Conservation (phyloP, 1,140 invertebrate genomes). For the Dryas iulia region DNA sequence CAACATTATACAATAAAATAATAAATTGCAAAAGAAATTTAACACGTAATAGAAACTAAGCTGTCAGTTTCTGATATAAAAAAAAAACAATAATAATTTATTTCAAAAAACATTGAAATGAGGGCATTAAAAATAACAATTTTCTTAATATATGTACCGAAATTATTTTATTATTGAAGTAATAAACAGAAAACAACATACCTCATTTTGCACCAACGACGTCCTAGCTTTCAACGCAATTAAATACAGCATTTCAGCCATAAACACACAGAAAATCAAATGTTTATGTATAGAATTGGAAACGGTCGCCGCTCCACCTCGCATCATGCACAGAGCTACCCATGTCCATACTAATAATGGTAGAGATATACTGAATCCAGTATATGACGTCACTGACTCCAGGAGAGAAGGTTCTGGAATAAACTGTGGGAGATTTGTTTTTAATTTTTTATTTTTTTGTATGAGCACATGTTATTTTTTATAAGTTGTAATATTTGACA, state of each 20-base stretch:
- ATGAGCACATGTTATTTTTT: no score
- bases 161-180: no score
- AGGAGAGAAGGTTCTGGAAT: conserved; percentile 91
- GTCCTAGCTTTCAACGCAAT: conserved; percentile 90
- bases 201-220: conserved; percentile 87
- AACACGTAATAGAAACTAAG: no score
- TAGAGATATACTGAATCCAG: conserved; percentile 91
- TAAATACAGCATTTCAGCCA: conserved; percentile 92
- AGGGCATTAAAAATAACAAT: no score
- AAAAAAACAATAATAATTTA: background rate
- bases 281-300: conserved; percentile 97
- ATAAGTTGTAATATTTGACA: no score
- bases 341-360: conserved; percentile 89
- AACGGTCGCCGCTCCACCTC: conserved; percentile 91
- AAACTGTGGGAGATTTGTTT: conserved; percentile 82
- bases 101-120: no score
- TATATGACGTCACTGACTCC: conserved; percentile 93
- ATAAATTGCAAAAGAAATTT: no score
- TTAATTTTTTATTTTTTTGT: no score
- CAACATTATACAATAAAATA: no score
- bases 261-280: conserved; percentile 92
- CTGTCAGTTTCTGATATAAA: background rate
- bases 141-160: no score
- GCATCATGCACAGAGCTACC: conserved; percentile 87
- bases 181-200: conserved; percentile 40